Base-by-base conservation (phyloP, 2,113 vertebrate species). In the Paratilapia polleni region DNA sequence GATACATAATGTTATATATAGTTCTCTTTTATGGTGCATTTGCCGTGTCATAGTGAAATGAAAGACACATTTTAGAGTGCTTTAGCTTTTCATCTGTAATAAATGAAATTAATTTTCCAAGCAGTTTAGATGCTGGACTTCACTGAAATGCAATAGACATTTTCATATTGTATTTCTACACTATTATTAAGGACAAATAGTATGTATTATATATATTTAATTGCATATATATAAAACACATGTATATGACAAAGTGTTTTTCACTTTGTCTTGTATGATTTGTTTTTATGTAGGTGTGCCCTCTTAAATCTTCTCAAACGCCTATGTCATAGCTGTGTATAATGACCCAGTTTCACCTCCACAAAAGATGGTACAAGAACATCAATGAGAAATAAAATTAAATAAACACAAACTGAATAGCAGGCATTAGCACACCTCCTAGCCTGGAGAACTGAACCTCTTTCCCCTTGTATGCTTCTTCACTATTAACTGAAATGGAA, bases 31-130 rank as follows among this genome's bases (percentile, higher is more conserved):
- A 47, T 68, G 64, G 14, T 47, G 64, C 64, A 4, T 47, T 24
- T 47, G 47, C 2, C 0, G 0, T 2, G 22, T 47, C 22, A 47
- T 2, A 26, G 26, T 68, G 14, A 26, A 47, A 68, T 11, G 13
- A 68, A 68, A 68, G 24, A 38, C 6, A 38, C 7, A 38, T 38
- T 38, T 38, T 6, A 38, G 36, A 38, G 7, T 38, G 4, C 5
- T 31, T 31, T 31, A 31, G 3, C 31, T 31, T 31, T 31, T 31
- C 31, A 38, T 38, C 8, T 38, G 4, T 38, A 38, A 38, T 38
- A 8, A 8, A n/a, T 8, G 36, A 8, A 8, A 38, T 8, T 38
- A 38, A 34, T 34, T 34, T 34, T 34, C 34, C 34, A 34, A 4
- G 34, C 6, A 34, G 3, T 34, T 34, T 34, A n/a, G 3, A 34